These are phyloP conservation scores for Cryptoprocta ferox DNA, from an alignment of 2,797 vertebrate genomes.

Conservation along the genomic window DNA sequence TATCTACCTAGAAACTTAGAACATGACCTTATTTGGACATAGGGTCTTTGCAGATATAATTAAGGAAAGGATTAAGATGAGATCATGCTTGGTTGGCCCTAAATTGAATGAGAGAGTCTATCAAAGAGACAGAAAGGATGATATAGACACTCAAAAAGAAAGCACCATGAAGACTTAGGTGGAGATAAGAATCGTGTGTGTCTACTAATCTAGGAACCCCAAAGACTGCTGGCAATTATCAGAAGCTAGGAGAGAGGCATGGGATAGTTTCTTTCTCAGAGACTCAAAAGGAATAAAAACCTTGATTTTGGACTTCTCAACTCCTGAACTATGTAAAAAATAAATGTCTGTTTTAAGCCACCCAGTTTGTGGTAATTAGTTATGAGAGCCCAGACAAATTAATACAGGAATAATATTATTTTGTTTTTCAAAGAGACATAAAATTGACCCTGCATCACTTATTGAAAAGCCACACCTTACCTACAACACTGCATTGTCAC, in stretches of 20 bases:
- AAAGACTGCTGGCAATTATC: neutral
- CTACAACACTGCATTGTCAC: neutral
- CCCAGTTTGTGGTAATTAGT: neutral
- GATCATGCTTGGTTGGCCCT: neutral
- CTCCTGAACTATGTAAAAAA: neutral
- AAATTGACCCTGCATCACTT: neutral
- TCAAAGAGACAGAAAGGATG: neutral
- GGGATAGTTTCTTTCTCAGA: neutral
- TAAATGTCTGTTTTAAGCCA: neutral
- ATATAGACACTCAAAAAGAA: neutral
- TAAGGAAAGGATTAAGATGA: neutral
- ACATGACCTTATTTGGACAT: neutral
- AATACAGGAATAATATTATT: neutral
- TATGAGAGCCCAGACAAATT: neutral
- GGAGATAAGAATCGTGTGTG: neutral
- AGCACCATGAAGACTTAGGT: neutral
- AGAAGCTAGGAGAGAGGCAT: neutral
- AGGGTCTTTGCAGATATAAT: neutral
- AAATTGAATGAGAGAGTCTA: neutral
- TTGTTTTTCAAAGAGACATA: neutral
- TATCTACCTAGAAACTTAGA: neutral
- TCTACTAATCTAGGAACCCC: neutral
- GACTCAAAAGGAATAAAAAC: neutral
- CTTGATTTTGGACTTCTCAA: neutral
- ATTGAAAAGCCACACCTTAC: neutral